A percentile compares a stretch with the other conserved stretches of the same genome.
phyloP scores from a whole-genome alignment of 1,140 invertebrate species.

The Micrasema minimum region DNA sequence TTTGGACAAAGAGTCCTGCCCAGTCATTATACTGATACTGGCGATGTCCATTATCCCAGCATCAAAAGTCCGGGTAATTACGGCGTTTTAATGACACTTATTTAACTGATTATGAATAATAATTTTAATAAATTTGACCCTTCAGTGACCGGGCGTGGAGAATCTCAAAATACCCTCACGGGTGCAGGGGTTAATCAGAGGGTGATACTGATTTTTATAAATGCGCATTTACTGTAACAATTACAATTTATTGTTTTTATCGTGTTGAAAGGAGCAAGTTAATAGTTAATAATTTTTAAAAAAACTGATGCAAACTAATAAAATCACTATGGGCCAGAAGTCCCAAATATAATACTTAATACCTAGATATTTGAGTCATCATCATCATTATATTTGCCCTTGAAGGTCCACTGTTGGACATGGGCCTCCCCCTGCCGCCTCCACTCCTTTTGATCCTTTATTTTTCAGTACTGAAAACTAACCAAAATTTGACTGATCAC shows the following conservation, averaged over 20 bases:
- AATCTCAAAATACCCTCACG: conserved; percentile 49
- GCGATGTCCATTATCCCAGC: not conserved
- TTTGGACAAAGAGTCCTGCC: conserved; percentile 11
- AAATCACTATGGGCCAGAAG: not conserved
- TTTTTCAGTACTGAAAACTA: too few relatives aligned
- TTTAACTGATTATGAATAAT: conserved; percentile 51
- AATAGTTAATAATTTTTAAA: too few relatives aligned
- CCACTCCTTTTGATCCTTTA: too few relatives aligned
- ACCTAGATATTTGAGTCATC: too few relatives aligned
- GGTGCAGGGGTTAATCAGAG: conserved; percentile 3
- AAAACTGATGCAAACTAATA: not conserved
- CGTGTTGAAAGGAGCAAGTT: too few relatives aligned
- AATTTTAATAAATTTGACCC: conserved; percentile 52
- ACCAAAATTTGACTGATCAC: too few relatives aligned
- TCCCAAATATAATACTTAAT: not conserved
- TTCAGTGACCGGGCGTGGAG: conserved; percentile 43
- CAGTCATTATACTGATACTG: conserved; percentile 14
- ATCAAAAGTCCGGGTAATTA: conserved; percentile 25
- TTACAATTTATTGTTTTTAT: not conserved
- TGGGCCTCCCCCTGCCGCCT: too few relatives aligned
- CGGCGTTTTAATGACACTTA: conserved; percentile 37
- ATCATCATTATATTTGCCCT: too few relatives aligned
- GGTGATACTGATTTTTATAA: conserved; percentile 5
- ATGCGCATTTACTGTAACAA: not conserved
- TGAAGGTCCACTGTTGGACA: too few relatives aligned